Evolutionary conservation across 2,113 vertebrate species (phyloP).

Genomic region (Mus pahari): DNA sequence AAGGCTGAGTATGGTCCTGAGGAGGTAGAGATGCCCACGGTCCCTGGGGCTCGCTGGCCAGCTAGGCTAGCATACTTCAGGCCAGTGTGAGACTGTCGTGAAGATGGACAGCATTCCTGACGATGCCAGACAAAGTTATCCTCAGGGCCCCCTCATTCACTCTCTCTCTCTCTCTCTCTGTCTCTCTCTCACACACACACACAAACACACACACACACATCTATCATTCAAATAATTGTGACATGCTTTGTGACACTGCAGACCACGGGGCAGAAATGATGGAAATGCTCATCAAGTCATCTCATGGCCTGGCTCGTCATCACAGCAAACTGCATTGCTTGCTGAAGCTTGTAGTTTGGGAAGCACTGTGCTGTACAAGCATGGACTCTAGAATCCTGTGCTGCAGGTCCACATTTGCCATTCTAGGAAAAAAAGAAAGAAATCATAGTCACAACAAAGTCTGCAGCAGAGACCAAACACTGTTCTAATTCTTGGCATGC

Average conservation of each 20-base stretch:
- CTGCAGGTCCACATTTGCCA: not conserved
- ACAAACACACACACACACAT: not conserved
- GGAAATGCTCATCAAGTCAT: not conserved
- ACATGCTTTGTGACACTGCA: not conserved
- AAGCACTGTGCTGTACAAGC: not conserved
- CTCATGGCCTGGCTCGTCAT: not conserved
- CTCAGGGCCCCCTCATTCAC: not conserved
- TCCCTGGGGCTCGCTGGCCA: not conserved
- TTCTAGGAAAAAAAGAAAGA: accelerated
- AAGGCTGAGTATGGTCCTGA: not conserved
- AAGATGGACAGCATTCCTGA: not conserved
- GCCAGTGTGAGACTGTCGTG: not conserved
- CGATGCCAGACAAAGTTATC: not conserved
- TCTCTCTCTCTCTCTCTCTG: no score
- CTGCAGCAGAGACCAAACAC: not conserved
- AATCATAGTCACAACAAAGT: not conserved
- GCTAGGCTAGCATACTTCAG: not conserved
- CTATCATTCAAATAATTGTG: not conserved
- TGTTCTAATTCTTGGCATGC: no score
- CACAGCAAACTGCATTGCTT: not conserved
- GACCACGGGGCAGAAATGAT: not conserved
- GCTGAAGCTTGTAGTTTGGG: not conserved
- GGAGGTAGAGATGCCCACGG: not conserved
- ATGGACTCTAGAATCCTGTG: not conserved
- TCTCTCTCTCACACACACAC: no score